Base-by-base conservation (phyloP, 2,797 vertebrate genomes). In the Pantherophis vulpinus region DNA sequence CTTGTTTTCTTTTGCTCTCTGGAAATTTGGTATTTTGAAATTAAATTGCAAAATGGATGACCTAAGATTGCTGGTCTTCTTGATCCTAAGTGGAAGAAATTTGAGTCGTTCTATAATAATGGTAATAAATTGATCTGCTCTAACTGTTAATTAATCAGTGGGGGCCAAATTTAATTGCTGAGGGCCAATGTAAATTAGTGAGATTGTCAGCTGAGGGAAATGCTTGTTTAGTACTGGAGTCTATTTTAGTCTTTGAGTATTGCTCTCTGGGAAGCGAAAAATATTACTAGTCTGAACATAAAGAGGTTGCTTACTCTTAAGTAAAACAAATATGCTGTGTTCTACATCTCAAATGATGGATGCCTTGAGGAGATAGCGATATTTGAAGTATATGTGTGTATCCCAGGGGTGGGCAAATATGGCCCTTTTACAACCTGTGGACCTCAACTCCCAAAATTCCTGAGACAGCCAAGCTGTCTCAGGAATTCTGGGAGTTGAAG, bases 71-170 rank as follows among this genome's bases (percentile, higher is more conserved):
- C 90, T 25, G 27, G n/a, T 92, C 54, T 56, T 92, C 60, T 32
- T 32, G 88, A 58, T 79, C 1, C 1, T 54, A 5, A 5, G 1
- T 4, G 20, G 5, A 61, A 37, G 29, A 83, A 89, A 95, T 91
- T 0, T 86, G 58, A 42, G 87, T 60, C 56, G 16, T 83, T 89
- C 58, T 56, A 32, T 63, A 91, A 93, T 93, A 93, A 89, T 61
- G 70, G 70, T 32, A 93, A 93, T 91, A 93, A 93, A 93, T 91
- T 56, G 87, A 93, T 93, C 87, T 86, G 51, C 87, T 66, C 87
- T 93, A 91, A 86, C 93, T 66, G 90, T 86, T 91, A 89, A 93
- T 93, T 93, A 93, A 93, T 91, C 90, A 91, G 86, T 89, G 59
- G 60, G 87, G 27, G 87, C 32, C 70, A 86, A 63, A 66, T 91